phyloP scores from a whole-genome alignment of 2,888 invertebrate species.

The Phlogophora meticulosa region DNA sequence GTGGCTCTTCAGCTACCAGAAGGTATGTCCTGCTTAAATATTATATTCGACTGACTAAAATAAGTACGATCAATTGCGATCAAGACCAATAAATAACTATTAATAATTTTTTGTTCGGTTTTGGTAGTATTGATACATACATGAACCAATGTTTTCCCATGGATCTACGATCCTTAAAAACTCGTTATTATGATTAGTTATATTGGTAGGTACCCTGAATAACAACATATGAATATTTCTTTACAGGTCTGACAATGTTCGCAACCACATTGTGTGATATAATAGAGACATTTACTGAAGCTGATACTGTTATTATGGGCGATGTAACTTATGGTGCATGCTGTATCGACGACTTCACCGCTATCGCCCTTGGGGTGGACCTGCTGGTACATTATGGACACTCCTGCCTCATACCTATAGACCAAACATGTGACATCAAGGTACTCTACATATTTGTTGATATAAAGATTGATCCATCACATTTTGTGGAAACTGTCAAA shows the following conservation, averaged over 20 bases:
- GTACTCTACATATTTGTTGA: constrained; percentile 99
- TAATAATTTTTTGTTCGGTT: not conserved
- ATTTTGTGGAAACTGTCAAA: constrained; percentile 97
- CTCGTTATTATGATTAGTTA: too few relatives aligned
- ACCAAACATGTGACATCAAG: constrained; percentile 96
- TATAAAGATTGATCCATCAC: constrained; percentile 98
- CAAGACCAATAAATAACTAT: too few relatives aligned
- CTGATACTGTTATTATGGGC: constrained; percentile 98
- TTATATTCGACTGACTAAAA: too few relatives aligned
- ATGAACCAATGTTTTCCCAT: too few relatives aligned
- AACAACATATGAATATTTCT: constrained; percentile 11
- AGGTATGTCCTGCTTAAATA: constrained; percentile 84
- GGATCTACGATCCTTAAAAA: too few relatives aligned
- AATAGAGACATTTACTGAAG: constrained; percentile 96
- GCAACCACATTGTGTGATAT: constrained; percentile 98
- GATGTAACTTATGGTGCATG: constrained; percentile 99
- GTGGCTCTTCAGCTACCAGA: constrained; percentile 99
- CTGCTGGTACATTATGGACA: constrained; percentile 99
- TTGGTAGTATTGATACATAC: not conserved
- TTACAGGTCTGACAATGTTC: constrained; percentile 95
- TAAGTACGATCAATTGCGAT: too few relatives aligned
- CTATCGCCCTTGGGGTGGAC: constrained; percentile 96
- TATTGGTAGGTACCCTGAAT: too few relatives aligned
- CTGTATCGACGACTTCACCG: constrained; percentile 99
- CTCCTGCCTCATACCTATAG: constrained; percentile 98